phyloP scores from a whole-genome alignment of 2,113 vertebrate genomes.

The Elgaria multicarinata region DNA sequence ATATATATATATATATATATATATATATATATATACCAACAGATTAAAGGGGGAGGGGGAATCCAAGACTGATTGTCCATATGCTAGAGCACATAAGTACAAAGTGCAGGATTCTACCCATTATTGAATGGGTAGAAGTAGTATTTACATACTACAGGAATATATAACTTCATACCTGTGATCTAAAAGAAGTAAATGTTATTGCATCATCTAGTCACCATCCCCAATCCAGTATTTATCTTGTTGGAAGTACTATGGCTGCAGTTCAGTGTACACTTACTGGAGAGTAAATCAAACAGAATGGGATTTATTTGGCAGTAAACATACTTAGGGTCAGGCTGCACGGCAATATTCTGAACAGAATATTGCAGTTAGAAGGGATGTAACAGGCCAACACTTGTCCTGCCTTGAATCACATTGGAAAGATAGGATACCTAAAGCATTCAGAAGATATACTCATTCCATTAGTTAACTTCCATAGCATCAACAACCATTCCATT shows the following conservation, averaged over 20 bases:
- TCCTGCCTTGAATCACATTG: not conserved
- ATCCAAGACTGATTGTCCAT: constrained; percentile 39
- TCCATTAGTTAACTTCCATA: not conserved
- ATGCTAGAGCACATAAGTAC: not conserved
- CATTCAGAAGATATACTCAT: not conserved
- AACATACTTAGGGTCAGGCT: not conserved
- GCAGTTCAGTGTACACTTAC: not conserved
- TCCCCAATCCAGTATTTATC: not conserved
- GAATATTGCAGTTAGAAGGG: not conserved
- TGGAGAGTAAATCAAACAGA: not conserved
- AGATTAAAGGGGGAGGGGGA: too few relatives aligned
- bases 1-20: too few relatives aligned
- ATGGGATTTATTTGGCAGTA: not conserved
- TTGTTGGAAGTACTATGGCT: not conserved
- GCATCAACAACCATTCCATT: not conserved
- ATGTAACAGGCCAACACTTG: not conserved
- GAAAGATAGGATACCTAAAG: not conserved
- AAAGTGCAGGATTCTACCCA: too few relatives aligned
- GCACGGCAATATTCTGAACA: not conserved
- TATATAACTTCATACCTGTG: not conserved
- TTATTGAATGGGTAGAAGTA: not conserved
- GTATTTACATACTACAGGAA: not conserved
- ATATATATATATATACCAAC: too few relatives aligned
- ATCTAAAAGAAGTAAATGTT: not conserved
- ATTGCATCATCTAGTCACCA: not conserved